These are phyloP conservation scores for Gila robusta DNA, from an alignment of 2,797 vertebrate genomes.

Conservation along the genomic window DNA sequence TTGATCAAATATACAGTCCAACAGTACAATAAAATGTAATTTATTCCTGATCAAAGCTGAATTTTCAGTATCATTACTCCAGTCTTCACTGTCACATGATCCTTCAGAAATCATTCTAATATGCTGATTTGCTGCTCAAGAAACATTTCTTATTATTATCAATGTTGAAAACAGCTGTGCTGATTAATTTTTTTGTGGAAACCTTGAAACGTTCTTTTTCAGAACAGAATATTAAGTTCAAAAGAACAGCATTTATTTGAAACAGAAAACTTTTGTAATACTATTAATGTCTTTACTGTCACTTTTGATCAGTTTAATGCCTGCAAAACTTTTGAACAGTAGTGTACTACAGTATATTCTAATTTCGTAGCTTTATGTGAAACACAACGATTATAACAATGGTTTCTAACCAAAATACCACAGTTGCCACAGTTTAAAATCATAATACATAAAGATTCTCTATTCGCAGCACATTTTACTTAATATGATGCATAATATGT, in stretches of 20 bases:
- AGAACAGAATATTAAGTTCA: not conserved
- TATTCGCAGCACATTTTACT: not conserved
- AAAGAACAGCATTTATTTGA: slow-evolving; percentile 4
- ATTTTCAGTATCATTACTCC: not conserved
- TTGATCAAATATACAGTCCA: not conserved
- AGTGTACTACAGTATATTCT: not conserved
- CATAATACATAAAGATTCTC: slow-evolving; percentile 2
- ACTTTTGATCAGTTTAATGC: not conserved
- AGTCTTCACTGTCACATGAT: not conserved
- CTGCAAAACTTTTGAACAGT: not conserved
- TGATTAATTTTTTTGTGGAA: not conserved
- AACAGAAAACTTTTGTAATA: not conserved
- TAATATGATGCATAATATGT: not conserved
- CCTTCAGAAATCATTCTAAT: no score
- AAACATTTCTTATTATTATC: not conserved
- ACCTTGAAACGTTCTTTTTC: not conserved
- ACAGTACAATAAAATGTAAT: no score
- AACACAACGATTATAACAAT: not conserved
- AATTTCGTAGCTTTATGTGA: not conserved
- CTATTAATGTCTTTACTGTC: not conserved
- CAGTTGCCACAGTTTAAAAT: slow-evolving; percentile 28
- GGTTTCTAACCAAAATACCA: not conserved
- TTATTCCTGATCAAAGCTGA: no score
- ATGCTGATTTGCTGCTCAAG: not conserved
- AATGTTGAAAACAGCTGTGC: not conserved